Evolutionary conservation across 1,140 invertebrate genomes (phyloP).

Genomic region (Caenorhabditis remanei): DNA sequence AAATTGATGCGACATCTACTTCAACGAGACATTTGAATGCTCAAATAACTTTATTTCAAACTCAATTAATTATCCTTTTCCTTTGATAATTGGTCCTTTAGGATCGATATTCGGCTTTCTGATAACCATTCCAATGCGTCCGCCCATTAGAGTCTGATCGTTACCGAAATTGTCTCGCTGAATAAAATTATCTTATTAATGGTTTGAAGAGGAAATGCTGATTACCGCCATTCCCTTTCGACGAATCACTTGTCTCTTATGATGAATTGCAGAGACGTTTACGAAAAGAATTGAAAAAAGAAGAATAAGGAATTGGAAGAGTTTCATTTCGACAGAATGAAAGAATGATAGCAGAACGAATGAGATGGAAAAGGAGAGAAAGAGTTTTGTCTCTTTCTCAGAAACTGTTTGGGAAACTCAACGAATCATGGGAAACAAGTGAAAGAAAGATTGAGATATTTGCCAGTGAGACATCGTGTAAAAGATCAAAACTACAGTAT

Average conservation of each 20-base stretch:
- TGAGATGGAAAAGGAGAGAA: not conserved
- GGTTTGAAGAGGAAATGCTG: not conserved
- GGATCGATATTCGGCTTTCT: not conserved
- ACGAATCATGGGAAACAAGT: not conserved
- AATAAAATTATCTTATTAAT: not conserved
- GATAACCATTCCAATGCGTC: conserved; percentile 16
- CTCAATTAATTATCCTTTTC: not conserved
- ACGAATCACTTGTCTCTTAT: too few relatives aligned
- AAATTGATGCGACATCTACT: conserved; percentile 27
- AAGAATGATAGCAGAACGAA: not conserved
- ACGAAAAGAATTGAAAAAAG: not conserved
- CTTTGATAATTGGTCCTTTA: not conserved
- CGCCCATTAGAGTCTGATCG: not conserved
- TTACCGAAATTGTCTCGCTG: not conserved
- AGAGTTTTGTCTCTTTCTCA: not conserved
- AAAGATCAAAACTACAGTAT: too few relatives aligned
- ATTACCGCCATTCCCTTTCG: too few relatives aligned
- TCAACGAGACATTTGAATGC: not conserved
- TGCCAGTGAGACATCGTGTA: too few relatives aligned
- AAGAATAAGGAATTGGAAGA: not conserved
- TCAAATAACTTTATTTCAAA: not conserved
- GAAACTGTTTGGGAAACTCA: not conserved
- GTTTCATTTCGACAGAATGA: not conserved
- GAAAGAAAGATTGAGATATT: too few relatives aligned
- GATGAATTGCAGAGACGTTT: not conserved